Base-by-base conservation (phyloP, 92 coral and sea anemone species). In the Zoanthus sansibaricus region DNA sequence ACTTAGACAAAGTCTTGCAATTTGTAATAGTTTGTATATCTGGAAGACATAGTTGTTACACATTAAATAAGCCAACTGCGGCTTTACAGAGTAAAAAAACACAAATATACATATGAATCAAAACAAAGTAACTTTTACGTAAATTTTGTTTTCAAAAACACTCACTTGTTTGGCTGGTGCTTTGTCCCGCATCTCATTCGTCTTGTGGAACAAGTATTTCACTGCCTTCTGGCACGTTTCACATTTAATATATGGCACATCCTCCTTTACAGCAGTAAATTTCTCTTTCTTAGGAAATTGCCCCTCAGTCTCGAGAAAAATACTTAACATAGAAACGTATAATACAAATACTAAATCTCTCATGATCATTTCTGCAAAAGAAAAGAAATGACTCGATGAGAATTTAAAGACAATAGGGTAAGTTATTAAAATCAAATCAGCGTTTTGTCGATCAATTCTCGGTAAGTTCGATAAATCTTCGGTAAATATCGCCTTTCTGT, bases 151-250 rank as follows among this genome's bases (percentile, higher is more conserved):
- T 49, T 75, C 3, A 9, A 47, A 74, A 20, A 49, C 61, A 47
- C 79, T 75, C 77, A 97, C 98, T 95, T 89, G 93, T 62, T 88
- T 93, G 31, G 92, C 73, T 31, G 93, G 83, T 47, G 91, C 83
- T 47, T 71, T 91, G 64, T 91, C 93, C 73, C 94, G 90, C 98
- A 97, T 90, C 25, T 94, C 95, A 5, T 88, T 87, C 20, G 99
- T 92, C 92, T 95, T 97, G 20, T 93, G 84, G 82, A 67, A 95
- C 79, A 97, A 77, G 77, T 93, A 82, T 58, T 92, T 97, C 18
- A 97, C 93, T 37, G 97, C 99, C 88, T 89, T 97, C 79, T 93
- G 98, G 85, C 99, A 97, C 15, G 98, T 94, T 71, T 97, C 97
- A 42, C 99, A 97, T 76, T 91, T 97, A 58, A 97, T 90, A 66